Evolutionary conservation across 2,797 vertebrate genomes (phyloP).

Genomic region (Huso huso): DNA sequence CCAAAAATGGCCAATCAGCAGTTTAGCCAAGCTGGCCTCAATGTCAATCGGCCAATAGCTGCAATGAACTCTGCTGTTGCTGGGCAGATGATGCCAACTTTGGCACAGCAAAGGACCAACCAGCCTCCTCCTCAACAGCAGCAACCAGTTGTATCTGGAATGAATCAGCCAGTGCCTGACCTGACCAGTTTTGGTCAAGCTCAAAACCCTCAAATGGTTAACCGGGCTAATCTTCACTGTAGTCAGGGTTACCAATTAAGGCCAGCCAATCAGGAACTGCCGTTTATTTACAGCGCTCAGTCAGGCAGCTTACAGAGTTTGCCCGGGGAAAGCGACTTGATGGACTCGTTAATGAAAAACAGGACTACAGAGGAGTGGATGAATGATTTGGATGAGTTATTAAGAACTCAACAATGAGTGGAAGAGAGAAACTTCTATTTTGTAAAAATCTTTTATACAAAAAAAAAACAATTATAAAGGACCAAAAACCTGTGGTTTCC

Average conservation of each 20-base stretch:
- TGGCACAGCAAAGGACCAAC: constrained; percentile 71
- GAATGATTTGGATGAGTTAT: constrained; percentile 85
- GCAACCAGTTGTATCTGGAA: constrained; percentile 48
- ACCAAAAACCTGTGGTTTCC: constrained; percentile 58
- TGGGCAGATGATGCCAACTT: constrained; percentile 70
- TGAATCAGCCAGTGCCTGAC: constrained; percentile 69
- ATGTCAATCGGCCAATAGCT: constrained; percentile 60
- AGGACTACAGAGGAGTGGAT: constrained; percentile 97
- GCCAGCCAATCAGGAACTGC: constrained; percentile 70
- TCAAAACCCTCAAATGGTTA: constrained; percentile 54
- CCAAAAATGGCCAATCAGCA: constrained; percentile 70
- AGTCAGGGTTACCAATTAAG: constrained; percentile 84
- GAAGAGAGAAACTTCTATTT: constrained; percentile 22
- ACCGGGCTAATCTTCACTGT: constrained; percentile 73
- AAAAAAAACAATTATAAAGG: constrained; percentile 47
- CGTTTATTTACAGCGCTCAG: constrained; percentile 78
- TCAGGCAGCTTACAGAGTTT: constrained; percentile 65
- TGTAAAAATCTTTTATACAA: constrained; percentile 34
- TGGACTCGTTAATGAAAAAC: constrained; percentile 88
- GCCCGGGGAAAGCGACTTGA: constrained; percentile 80
- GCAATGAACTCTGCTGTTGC: constrained; percentile 60
- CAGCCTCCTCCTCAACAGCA: constrained; percentile 52
- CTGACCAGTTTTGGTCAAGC: constrained; percentile 71
- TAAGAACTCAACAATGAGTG: constrained; percentile 74
- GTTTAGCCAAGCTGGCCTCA: constrained; percentile 64